Conservation (phyloP, 2,797 vertebrate species). For the Catharus ustulatus region DNA sequence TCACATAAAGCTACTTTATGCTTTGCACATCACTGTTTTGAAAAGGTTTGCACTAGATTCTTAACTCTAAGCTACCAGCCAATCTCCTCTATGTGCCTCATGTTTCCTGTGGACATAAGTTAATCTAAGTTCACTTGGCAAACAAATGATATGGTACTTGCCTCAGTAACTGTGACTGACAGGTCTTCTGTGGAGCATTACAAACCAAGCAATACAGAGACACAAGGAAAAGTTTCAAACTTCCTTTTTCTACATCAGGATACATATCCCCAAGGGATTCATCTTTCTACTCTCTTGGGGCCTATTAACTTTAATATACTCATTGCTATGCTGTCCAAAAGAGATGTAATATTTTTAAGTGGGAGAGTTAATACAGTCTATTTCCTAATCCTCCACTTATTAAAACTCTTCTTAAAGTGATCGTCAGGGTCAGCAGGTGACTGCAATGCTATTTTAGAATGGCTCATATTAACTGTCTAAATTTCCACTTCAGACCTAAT, state of each 20-base stretch:
- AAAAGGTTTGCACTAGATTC: not conserved
- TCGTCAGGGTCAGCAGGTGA: not conserved
- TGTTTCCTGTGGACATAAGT: not conserved
- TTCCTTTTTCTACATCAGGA: not conserved
- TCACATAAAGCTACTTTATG: not conserved
- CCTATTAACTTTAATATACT: not conserved
- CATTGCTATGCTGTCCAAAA: not conserved
- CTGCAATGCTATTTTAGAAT: not conserved
- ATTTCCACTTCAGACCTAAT: not conserved
- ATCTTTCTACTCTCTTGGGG: not conserved
- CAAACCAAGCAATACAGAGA: not conserved
- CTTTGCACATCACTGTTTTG: not conserved
- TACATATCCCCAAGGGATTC: not conserved
- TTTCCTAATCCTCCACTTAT: not conserved
- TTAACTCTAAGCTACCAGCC: not conserved
- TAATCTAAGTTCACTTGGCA: not conserved
- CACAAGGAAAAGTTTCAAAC: not conserved
- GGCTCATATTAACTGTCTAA: not conserved
- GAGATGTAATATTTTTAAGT: not conserved
- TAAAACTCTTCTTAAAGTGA: not conserved
- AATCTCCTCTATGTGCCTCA: not conserved
- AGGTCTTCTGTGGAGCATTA: not conserved
- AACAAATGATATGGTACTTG: not conserved
- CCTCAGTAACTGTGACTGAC: not conserved
- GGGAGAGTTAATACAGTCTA: not conserved